Evolutionary conservation across 2,113 vertebrate species (phyloP).

Genomic region (Athene noctua): DNA sequence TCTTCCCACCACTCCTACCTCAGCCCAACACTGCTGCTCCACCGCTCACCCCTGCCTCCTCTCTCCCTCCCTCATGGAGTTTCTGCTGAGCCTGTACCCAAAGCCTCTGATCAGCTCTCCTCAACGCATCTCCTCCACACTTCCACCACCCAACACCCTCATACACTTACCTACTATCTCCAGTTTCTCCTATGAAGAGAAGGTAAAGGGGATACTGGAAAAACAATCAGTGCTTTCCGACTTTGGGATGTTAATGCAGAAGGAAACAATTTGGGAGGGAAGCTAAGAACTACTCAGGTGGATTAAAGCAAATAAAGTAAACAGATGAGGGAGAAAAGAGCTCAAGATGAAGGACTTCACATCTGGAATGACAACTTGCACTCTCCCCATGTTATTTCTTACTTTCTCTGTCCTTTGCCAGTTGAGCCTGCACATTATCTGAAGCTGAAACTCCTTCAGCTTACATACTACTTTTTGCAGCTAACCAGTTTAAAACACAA

Average conservation of each 20-base stretch:
- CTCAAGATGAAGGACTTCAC: neutral
- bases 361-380: neutral
- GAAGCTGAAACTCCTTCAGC: neutral
- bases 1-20: neutral
- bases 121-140: neutral
- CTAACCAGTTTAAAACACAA: neutral
- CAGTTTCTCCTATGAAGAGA: too few species aligned
- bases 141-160: too few species aligned
- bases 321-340: too few species aligned
- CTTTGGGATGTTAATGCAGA: neutral
- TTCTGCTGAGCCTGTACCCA: neutral
- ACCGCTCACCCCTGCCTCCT: neutral
- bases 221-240: neutral
- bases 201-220: neutral
- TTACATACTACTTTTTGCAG: neutral
- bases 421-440: rapidly evolving
- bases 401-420: neutral
- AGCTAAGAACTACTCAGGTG: neutral
- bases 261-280: neutral
- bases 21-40: neutral
- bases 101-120: neutral
- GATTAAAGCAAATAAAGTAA: neutral
- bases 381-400: neutral
- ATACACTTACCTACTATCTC: neutral
- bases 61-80: neutral